These are phyloP conservation scores for Erpornis zantholeuca DNA, from an alignment of 2,113 vertebrate genomes.

Conservation along the genomic window DNA sequence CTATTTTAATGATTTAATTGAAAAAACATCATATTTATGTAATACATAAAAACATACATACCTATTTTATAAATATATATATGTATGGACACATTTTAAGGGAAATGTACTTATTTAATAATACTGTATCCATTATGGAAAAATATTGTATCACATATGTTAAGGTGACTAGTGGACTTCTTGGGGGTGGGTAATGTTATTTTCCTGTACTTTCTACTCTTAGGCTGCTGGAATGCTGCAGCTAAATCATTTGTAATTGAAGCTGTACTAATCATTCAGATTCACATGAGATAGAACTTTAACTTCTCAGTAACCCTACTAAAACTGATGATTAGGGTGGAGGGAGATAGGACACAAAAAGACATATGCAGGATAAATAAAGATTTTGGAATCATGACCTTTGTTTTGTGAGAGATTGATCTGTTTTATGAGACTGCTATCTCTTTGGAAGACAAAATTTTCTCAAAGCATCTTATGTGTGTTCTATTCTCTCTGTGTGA, in stretches of 20 bases:
- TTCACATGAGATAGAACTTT: not conserved
- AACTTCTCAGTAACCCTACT: not conserved
- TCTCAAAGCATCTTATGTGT: not conserved
- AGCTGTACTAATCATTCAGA: not conserved
- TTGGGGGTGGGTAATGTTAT: accelerated
- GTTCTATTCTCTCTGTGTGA: not conserved
- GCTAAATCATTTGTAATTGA: not conserved
- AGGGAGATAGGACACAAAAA: not conserved
- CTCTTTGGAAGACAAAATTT: not conserved
- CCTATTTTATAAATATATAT: not conserved
- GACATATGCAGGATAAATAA: not conserved
- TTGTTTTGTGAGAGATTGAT: not conserved
- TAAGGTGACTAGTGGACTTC: not conserved
- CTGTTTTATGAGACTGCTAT: not conserved
- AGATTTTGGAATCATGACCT: not conserved
- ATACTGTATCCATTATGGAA: not conserved
- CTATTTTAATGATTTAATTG: not conserved
- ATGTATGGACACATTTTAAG: not conserved
- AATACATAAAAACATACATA: not conserved
- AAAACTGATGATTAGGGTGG: not conserved
- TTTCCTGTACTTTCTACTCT: not conserved
- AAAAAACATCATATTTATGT: not conserved
- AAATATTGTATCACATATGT: not conserved
- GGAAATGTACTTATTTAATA: not conserved
- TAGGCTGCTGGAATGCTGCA: not conserved